Conservation (phyloP, 2,797 vertebrate genomes). For the Phoebastria nigripes region DNA sequence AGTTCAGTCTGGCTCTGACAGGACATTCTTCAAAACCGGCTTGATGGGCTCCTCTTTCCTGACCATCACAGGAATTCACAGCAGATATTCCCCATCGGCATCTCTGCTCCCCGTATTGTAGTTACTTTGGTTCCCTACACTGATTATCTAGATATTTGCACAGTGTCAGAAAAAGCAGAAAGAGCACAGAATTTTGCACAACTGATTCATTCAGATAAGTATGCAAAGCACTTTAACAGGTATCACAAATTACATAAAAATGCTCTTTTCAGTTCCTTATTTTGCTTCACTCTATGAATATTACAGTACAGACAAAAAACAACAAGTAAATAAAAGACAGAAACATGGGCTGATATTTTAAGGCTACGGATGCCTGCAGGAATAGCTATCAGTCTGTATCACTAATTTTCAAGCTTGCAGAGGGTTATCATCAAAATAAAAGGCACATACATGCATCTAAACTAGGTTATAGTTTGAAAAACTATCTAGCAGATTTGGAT, state of each 20-base stretch:
- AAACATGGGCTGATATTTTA: neutral
- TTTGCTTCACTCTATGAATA: conserved; percentile 3
- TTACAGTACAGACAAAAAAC: neutral
- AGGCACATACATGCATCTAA: neutral
- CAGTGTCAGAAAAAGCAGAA: neutral
- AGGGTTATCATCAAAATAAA: neutral
- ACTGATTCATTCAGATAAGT: neutral
- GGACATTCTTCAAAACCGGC: neutral
- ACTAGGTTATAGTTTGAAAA: neutral
- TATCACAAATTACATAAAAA: neutral
- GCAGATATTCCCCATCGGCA: neutral
- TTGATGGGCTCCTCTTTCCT: neutral
- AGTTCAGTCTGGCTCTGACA: neutral
- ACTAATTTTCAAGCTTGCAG: neutral
- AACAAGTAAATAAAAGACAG: neutral
- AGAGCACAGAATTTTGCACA: neutral
- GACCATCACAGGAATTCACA: neutral
- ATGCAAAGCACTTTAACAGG: neutral
- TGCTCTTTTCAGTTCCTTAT: neutral
- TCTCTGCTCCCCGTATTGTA: neutral
- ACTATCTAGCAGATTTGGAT: neutral
- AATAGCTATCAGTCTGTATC: neutral
- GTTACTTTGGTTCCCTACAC: neutral
- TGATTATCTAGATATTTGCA: neutral
- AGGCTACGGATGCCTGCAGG: neutral